Conservation (phyloP, 2,113 vertebrate genomes). For the Psilopogon haemacephalus region DNA sequence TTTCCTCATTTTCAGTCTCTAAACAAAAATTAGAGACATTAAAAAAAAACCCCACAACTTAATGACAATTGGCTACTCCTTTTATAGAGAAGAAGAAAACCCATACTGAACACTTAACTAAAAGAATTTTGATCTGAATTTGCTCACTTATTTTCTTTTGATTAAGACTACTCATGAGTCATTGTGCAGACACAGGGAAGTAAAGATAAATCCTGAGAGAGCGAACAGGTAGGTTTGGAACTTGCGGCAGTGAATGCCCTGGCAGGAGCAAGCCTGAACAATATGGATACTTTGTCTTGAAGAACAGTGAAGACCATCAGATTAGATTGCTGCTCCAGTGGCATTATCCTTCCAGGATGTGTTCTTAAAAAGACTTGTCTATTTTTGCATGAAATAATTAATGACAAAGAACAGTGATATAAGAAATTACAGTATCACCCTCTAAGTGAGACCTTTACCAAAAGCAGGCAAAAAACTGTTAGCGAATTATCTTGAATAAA, state of each 20-base stretch:
- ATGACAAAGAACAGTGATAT: not conserved
- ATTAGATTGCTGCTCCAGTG: not conserved
- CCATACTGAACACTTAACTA: not conserved
- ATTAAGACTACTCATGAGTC: not conserved
- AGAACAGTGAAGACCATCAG: not conserved
- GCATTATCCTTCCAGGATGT: not conserved
- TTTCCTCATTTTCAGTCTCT: not conserved
- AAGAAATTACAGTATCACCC: not conserved
- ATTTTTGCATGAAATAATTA: not conserved
- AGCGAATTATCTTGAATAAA: not conserved
- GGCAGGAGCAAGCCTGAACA: not conserved
- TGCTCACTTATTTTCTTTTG: not conserved
- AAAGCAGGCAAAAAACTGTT: not conserved
- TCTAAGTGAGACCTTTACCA: not conserved
- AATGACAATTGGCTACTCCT: not conserved
- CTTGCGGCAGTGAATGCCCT: too few species aligned
- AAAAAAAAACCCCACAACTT: not conserved
- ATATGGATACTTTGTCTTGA: not conserved
- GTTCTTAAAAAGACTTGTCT: not conserved
- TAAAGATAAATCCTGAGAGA: not conserved
- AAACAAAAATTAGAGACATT: not conserved
- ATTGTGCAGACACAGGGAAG: not conserved
- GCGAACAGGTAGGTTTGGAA: not conserved
- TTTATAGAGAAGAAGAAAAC: not conserved
- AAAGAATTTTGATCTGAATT: not conserved